Base-by-base conservation (phyloP, 2,888 invertebrate genomes). In the Andrena haemorrhoa region DNA sequence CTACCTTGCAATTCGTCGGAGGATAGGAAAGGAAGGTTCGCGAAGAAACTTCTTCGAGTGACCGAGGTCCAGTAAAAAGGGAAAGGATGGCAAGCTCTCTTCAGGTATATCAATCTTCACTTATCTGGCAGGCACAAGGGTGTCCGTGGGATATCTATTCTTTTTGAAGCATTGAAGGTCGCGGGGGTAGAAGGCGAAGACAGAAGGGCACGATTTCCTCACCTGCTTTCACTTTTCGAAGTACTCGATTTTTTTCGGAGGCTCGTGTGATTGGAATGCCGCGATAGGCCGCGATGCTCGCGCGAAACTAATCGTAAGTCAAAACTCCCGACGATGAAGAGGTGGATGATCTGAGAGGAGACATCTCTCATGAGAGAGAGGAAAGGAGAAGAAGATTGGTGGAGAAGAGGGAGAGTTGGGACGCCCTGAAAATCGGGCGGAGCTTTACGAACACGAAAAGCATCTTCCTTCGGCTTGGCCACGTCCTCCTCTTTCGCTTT, bases 241-340 rank as follows among this genome's bases (percentile, higher is more conserved):
- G 29, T 23, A 35, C 68, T 8, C 63, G 26, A 29, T 73, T 33
- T 66, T 51, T 68, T 63, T 51, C 49, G 26, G 53, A 41, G 29
- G 26, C 41, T 41, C 69, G 49, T 72, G 23, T 41, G 26, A 35
- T 29, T 63, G 73, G 60, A 75, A 85, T 78, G 75, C 69, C 74
- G 70, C 86, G 80, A 66, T 68, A 58, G 85, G 73, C 65, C 69
- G 58, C 75, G 80, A 72, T 61, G 80, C 60, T 76, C 69, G 86
- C 83, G 88, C 89, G 90, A 86, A 91, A 93, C 93, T 93, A 92
- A 92, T 93, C 91, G 91, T 85, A 82, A 82, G 83, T 88, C 84
- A 89, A 91, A 89, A 91, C 85, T 88, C 82, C 86, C 83, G 79
- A 70, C 78, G 77, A 83, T 83, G 87, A 82, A 79, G 83, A 75